Conservation (phyloP, 2,888 invertebrate species). For the Diachrysia chrysitis region DNA sequence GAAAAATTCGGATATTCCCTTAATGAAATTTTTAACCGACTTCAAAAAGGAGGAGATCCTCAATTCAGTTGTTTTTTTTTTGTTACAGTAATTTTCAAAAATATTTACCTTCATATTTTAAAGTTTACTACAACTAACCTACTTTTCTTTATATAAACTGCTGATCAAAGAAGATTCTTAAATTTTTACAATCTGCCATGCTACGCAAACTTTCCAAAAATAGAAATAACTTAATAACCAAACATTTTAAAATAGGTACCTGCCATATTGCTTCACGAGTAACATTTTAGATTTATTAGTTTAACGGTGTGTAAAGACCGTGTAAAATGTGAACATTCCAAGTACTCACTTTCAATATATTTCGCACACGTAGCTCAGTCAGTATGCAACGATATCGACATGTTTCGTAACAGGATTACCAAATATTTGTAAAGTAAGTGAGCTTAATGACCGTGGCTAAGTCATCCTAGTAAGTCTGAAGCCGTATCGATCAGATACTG, state of each 20-base stretch:
- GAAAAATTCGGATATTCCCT: too few species aligned
- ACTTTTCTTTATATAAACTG: too few species aligned
- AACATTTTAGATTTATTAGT: background rate
- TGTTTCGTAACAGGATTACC: slow-evolving; percentile 50
- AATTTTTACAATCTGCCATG: too few species aligned
- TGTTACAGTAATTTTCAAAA: background rate
- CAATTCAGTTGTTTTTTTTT: too few species aligned
- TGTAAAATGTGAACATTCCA: slow-evolving; percentile 20
- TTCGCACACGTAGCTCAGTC: slow-evolving; percentile 21
- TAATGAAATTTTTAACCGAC: too few species aligned
- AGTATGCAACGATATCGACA: slow-evolving; percentile 27
- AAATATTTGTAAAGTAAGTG: slow-evolving; percentile 20
- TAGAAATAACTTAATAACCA: background rate
- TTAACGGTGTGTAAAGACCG: background rate
- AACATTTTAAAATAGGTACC: background rate
- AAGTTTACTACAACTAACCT: too few species aligned
- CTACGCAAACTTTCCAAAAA: too few species aligned
- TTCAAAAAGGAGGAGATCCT: too few species aligned
- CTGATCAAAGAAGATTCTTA: too few species aligned
- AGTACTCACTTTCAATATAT: slow-evolving; percentile 5
- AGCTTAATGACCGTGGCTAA: slow-evolving; percentile 37
- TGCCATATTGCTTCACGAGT: background rate
- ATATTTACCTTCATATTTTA: too few species aligned
- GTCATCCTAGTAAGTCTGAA: slow-evolving; percentile 22
- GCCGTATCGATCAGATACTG: slow-evolving; percentile 12